Conservation (phyloP, 2,888 invertebrate genomes). For the Nasonovia ribisnigri region DNA sequence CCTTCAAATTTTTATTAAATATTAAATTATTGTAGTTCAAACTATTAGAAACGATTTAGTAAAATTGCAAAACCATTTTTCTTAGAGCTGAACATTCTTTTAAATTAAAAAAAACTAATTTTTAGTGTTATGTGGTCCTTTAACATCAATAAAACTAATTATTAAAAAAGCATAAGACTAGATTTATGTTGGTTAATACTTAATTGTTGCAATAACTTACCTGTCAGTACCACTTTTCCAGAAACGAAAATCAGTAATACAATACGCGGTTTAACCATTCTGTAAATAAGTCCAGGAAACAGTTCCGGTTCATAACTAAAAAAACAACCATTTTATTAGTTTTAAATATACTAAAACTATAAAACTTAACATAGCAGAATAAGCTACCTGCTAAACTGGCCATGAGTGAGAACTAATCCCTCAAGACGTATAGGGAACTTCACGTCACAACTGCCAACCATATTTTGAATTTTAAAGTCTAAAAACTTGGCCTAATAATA, state of each 20-base stretch:
- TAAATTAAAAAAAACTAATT: too few species aligned
- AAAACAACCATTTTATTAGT: conserved; percentile 35
- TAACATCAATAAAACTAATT: neutral
- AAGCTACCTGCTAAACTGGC: conserved; percentile 78
- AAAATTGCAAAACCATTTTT: too few species aligned
- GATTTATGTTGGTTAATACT: neutral
- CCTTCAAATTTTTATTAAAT: too few species aligned
- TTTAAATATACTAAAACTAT: neutral
- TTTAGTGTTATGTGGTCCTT: too few species aligned
- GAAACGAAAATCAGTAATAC: conserved; percentile 80
- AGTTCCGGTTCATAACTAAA: conserved; percentile 76
- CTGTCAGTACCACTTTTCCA: conserved; percentile 79
- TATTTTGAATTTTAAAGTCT: conserved; percentile 87
- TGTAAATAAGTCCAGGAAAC: conserved; percentile 79
- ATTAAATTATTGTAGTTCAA: too few species aligned
- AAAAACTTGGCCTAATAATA: conserved; percentile 78
- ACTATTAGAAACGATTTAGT: too few species aligned
- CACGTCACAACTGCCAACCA: conserved; percentile 90
- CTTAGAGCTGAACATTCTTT: too few species aligned
- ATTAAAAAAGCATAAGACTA: neutral
- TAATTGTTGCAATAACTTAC: conserved; percentile 68
- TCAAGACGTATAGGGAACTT: conserved; percentile 87
- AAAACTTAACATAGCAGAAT: neutral
- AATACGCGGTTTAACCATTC: conserved; percentile 79
- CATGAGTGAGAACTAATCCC: conserved; percentile 84